Percentiles rank a stretch among this genome's conserved stretches.
Conservation (phyloP, 2,113 vertebrate species). For the Lethenteron camtschaticum region DNA sequence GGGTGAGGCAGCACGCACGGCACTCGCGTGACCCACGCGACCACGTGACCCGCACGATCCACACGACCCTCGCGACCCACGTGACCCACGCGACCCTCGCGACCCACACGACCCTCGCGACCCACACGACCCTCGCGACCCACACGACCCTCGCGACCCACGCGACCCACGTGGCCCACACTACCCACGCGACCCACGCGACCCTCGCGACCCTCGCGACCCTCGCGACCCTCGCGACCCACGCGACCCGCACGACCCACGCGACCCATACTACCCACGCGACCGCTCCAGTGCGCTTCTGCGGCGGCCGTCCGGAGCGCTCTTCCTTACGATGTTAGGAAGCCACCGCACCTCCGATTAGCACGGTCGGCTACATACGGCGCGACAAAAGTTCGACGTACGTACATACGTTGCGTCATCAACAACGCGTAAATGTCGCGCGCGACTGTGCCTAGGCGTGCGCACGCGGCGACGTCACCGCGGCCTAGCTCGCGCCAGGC, state of each 20-base stretch:
- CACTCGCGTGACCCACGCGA: background rate
- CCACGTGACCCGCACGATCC: background rate
- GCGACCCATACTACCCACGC: background rate
- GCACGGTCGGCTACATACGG: too few species aligned
- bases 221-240: background rate
- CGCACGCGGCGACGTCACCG: too few species aligned
- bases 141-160: background rate
- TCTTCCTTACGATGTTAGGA: too few species aligned
- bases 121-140: background rate
- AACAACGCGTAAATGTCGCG: too few species aligned
- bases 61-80: background rate
- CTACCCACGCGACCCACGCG: background rate
- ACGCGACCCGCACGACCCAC: background rate
- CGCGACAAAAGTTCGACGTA: too few species aligned
- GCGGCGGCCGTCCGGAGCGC: too few species aligned
- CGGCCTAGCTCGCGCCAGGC: too few species aligned
- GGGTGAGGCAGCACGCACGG: constrained; percentile 27
- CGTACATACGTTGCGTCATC: too few species aligned
- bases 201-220: background rate
- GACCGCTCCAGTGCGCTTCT: background rate
- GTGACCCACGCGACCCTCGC: background rate
- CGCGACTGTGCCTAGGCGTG: too few species aligned
- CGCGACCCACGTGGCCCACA: background rate
- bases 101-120: background rate
- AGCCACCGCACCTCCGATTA: too few species aligned